phyloP scores from a whole-genome alignment of 2,888 invertebrate species.

The Drosophila suboccidentalis region DNA sequence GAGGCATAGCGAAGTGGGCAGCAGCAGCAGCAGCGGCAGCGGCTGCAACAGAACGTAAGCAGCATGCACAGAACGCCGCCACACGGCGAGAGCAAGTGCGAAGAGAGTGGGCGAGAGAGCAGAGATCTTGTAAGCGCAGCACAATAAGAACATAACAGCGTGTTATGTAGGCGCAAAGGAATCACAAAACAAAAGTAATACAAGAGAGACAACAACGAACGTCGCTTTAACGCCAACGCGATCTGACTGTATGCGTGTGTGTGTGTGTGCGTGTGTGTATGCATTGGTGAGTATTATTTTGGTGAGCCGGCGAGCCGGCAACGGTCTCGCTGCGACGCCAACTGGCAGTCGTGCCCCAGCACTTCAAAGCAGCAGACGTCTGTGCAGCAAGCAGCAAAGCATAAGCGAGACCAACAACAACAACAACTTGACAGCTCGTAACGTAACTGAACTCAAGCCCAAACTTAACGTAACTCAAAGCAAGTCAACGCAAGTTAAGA shows the following conservation, averaged over 20 bases:
- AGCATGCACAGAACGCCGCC: conserved; percentile 5
- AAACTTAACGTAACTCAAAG: conserved; percentile 13
- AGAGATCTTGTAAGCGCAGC: conserved; percentile 6
- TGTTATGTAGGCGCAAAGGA: conserved; percentile 31
- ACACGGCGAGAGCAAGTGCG: conserved; percentile 3
- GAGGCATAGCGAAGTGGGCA: not conserved
- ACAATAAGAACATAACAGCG: conserved; percentile 21
- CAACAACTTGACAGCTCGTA: conserved; percentile 1
- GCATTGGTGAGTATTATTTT: conserved; percentile 24
- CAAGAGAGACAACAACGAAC: conserved; percentile 16
- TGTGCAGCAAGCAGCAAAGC: conserved; percentile 29
- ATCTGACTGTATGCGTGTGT: conserved; percentile 17
- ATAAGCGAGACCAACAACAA: conserved; percentile 22
- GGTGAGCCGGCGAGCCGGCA: conserved; percentile 54
- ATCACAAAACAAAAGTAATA: conserved; percentile 9
- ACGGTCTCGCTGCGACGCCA: conserved; percentile 52
- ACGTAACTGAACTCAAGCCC: conserved; percentile 2
- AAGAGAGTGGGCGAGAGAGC: conserved; percentile 4
- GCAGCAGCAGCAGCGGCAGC: conserved; percentile 1
- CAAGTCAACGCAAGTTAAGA: conserved; percentile 1
- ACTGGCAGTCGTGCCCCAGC: conserved; percentile 74
- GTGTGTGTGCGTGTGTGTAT: not conserved
- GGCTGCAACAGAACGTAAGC: conserved; percentile 3
- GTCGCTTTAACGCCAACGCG: conserved; percentile 43
- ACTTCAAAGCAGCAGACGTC: conserved; percentile 65